Evolutionary conservation across 2,113 vertebrate species (phyloP).

Genomic region (Hemibagrus wyckioides): DNA sequence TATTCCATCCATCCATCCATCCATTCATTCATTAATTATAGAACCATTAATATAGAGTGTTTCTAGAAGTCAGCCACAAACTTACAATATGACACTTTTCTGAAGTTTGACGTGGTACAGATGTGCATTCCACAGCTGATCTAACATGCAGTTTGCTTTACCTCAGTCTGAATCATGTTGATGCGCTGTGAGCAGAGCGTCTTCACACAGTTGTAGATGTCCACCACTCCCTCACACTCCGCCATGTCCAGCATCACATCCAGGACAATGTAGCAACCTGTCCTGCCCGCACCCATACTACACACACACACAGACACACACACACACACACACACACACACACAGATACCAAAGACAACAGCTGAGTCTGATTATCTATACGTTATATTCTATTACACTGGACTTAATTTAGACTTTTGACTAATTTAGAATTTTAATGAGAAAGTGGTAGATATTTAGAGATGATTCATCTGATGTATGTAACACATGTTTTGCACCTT

Average conservation of each 20-base stretch:
- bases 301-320: neutral
- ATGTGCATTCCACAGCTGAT: neutral
- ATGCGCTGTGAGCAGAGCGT: constrained; percentile 91
- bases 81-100: neutral
- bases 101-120: neutral
- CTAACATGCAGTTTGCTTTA: constrained; percentile 52
- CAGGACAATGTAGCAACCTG: constrained; percentile 94
- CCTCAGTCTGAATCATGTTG: constrained; percentile 98
- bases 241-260: constrained; percentile 98
- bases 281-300: constrained; percentile 89
- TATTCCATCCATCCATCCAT: too few species aligned
- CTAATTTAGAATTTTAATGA: too few species aligned
- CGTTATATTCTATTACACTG: neutral
- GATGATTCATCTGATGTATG: neutral
- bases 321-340: too few species aligned
- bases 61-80: neutral
- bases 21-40: too few species aligned
- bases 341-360: neutral
- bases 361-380: neutral
- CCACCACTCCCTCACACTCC: constrained; percentile 92
- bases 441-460: neutral
- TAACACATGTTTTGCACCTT: neutral
- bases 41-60: neutral
- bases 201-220: constrained; percentile 98
- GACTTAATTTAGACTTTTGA: neutral